Conservation (phyloP, 30 jellyfish, hydroid and myxozoan genomes). For the Cassiopea andromeda region DNA sequence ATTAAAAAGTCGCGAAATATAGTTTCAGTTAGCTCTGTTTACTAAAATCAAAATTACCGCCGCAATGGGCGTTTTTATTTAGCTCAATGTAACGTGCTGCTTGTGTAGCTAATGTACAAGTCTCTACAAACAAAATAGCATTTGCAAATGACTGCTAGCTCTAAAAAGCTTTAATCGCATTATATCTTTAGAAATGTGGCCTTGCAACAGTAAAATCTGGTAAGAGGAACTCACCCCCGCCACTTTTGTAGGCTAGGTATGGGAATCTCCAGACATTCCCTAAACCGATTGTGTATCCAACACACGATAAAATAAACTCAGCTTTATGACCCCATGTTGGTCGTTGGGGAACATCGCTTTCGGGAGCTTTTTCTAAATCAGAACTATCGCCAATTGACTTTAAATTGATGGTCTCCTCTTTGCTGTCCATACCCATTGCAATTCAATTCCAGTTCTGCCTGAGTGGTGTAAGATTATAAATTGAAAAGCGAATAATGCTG, state of each 20-base stretch:
- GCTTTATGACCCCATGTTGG: conserved; percentile 93
- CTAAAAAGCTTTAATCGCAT: no score
- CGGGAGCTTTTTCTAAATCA: not conserved
- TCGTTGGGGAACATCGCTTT: conserved; percentile 47
- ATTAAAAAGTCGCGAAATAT: no score
- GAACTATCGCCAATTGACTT: conserved; percentile 30
- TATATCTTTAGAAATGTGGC: no score
- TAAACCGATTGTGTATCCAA: conserved; percentile 90
- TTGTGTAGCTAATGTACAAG: no score
- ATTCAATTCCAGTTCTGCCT: not conserved
- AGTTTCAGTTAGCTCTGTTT: no score
- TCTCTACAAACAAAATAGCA: no score
- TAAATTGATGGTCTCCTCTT: conserved; percentile 43
- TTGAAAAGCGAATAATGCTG: not conserved
- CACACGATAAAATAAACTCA: conserved; percentile 87
- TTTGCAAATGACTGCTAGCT: no score
- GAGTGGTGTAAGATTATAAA: not conserved
- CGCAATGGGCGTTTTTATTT: no score
- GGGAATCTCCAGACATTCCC: conserved; percentile 97
- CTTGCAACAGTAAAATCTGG: no score
- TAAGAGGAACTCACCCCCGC: conserved; percentile 76
- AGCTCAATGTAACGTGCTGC: no score
- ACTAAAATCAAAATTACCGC: no score
- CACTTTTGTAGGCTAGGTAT: conserved; percentile 89
- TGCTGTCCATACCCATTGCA: conserved; percentile 37